Conservation (phyloP, 2,888 invertebrate genomes). For the Catocala sponsa region DNA sequence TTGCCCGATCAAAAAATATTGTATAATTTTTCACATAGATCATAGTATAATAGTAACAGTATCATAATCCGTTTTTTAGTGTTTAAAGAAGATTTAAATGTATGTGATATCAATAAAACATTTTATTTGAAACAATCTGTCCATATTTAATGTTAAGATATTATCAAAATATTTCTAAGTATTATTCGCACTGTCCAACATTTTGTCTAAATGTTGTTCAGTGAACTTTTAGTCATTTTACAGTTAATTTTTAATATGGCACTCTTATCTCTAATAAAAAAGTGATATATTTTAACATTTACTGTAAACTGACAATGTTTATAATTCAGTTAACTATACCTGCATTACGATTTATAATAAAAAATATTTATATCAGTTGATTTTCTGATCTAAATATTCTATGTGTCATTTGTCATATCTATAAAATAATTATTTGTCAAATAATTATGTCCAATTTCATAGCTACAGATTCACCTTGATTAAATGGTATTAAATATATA, state of each 20-base stretch:
- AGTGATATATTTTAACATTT: constrained; percentile 16
- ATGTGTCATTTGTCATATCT: constrained; percentile 35
- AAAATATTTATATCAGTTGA: constrained; percentile 33
- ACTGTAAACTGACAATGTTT: constrained; percentile 26
- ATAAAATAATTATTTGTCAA: constrained; percentile 27
- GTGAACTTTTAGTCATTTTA: constrained; percentile 24
- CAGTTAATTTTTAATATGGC: constrained; percentile 21
- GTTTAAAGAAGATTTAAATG: constrained; percentile 58
- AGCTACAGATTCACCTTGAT: constrained; percentile 21
- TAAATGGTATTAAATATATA: constrained; percentile 9
- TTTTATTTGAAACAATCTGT: constrained; percentile 78
- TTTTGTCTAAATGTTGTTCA: constrained; percentile 33
- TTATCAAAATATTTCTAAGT: constrained; percentile 55
- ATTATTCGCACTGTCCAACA: constrained; percentile 48
- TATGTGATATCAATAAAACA: constrained; percentile 74
- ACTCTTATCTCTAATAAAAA: neutral
- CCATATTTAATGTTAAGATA: constrained; percentile 64
- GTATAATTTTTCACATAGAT: constrained; percentile 32
- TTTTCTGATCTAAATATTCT: constrained; percentile 34
- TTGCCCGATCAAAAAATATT: constrained; percentile 18
- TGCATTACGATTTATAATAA: constrained; percentile 30
- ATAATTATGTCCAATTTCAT: constrained; percentile 24
- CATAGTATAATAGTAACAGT: constrained; percentile 37
- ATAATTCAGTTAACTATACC: constrained; percentile 40
- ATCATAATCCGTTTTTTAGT: constrained; percentile 54